These are phyloP conservation scores for Dynastes grantii DNA, from an alignment of 2,888 invertebrate genomes.

Conservation along the genomic window DNA sequence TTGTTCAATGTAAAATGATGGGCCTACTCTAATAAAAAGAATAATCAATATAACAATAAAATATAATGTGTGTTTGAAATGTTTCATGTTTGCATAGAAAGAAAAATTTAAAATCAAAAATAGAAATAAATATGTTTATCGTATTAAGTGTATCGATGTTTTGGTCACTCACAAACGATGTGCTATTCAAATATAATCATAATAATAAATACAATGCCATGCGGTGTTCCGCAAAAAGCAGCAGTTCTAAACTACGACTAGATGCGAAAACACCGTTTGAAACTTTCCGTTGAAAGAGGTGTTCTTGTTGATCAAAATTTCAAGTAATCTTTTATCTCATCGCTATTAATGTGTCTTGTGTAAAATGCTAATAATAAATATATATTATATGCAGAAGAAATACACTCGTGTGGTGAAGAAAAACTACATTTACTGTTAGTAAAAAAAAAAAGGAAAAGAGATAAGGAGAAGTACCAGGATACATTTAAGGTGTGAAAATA, in stretches of 20 bases:
- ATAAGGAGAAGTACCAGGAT: not conserved
- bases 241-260: constrained; percentile 61
- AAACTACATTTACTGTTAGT: constrained; percentile 2
- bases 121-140: constrained; percentile 12
- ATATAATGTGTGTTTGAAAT: constrained; percentile 53
- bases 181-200: constrained; percentile 52
- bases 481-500: not conserved
- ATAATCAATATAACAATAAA: constrained; percentile 18
- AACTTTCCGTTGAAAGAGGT: not conserved
- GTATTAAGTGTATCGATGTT: constrained; percentile 58
- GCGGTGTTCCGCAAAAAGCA: constrained; percentile 67
- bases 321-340: not conserved
- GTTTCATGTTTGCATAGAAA: constrained; percentile 19
- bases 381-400: constrained; percentile 16
- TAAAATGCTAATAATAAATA: not conserved
- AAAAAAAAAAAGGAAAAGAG: not conserved
- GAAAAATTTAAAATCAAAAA: not conserved
- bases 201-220: constrained; percentile 62
- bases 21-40: constrained; percentile 62
- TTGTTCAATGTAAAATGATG: constrained; percentile 68
- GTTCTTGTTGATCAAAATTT: too few species aligned
- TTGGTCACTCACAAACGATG: constrained; percentile 56
- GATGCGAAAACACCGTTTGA: constrained; percentile 53
- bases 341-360: not conserved
- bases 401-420: constrained; percentile 1